These are phyloP conservation scores for Pissodes strobi DNA, from an alignment of 1,140 invertebrate species.

Conservation along the genomic window DNA sequence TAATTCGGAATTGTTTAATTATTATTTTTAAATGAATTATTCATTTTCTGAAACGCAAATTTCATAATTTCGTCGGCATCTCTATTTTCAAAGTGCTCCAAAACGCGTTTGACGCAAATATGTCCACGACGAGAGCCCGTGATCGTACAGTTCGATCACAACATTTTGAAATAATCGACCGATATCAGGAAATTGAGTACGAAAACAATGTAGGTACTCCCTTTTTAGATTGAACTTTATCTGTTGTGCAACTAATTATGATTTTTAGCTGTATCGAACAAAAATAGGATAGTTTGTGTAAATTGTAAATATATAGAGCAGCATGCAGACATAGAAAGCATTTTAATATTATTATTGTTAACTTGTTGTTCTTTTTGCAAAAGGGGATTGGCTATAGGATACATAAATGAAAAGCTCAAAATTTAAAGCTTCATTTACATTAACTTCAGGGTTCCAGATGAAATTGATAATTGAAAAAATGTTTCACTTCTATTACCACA, in stretches of 20 bases:
- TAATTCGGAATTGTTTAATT: too few relatives aligned
- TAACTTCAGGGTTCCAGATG: too few relatives aligned
- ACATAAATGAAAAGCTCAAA: too few relatives aligned
- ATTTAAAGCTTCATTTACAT: too few relatives aligned
- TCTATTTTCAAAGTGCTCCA: background rate
- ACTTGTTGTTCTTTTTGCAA: background rate
- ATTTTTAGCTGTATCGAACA: background rate
- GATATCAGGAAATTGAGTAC: background rate
- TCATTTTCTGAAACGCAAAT: too few relatives aligned
- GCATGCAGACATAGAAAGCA: too few relatives aligned
- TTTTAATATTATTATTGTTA: background rate
- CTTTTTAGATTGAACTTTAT: background rate
- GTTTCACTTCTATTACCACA: too few relatives aligned
- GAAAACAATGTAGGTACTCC: background rate
- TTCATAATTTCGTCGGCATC: background rate
- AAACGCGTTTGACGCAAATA: slow-evolving; percentile 5
- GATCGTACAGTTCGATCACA: slow-evolving; percentile 2
- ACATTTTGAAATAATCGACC: slow-evolving; percentile 1
- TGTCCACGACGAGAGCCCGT: background rate
- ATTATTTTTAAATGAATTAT: too few relatives aligned
- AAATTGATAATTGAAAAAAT: too few relatives aligned
- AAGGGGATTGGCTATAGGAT: too few relatives aligned
- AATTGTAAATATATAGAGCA: too few relatives aligned
- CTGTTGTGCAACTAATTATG: background rate
- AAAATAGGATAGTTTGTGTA: too few relatives aligned